Evolutionary conservation across 2,888 invertebrate species (phyloP), one percentile per base, ranked within the genome.

Genomic region (Malachius bipustulatus): DNA sequence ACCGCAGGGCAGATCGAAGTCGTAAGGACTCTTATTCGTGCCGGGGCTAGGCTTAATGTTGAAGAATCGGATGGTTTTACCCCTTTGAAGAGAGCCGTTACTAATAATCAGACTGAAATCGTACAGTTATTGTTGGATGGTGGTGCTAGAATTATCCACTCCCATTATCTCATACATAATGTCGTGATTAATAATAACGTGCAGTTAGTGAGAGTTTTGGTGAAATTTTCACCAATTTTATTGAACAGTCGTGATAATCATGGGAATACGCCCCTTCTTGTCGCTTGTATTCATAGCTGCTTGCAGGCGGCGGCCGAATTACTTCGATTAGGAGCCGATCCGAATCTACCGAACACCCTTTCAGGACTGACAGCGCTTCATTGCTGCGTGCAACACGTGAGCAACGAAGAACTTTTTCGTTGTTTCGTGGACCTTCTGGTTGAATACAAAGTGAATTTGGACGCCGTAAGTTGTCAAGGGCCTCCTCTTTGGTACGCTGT

Each of bases 61-160:
- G 81, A 82, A 60, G 78, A 82, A 55, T 71, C 73, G 40, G 70
- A 75, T 49, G 75, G 79, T 2, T 73, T 73, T 41, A 80, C 82
- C 1, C 76, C 82, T 3, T 61, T 82, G 26, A 74, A 77, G 59
- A 70, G 77, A 55, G 80, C 82, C 6, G 78, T 82, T 12, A 75
- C 75, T 67, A 69, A 71, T 44, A 73, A 75, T 47, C 67, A 71
- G 47, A 62, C 69, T 1, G 57, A 65, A 10, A 65, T 78, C 42
- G 71, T 77, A 6, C 66, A 69, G 45, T 58, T 71, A 24, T 60
- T 83, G 14, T 51, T 83, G 35, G 57, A 64, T 16, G 67, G 71
- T 14, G 81, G 82, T 6, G 82, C 82, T 2, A 71, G 80, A 33
- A 65, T 81, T 8, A 72, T 79, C 26, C 77, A 79, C 42, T 75